These are phyloP conservation scores for Holotrichia oblita DNA, from an alignment of 1,140 invertebrate species.

Conservation along the genomic window DNA sequence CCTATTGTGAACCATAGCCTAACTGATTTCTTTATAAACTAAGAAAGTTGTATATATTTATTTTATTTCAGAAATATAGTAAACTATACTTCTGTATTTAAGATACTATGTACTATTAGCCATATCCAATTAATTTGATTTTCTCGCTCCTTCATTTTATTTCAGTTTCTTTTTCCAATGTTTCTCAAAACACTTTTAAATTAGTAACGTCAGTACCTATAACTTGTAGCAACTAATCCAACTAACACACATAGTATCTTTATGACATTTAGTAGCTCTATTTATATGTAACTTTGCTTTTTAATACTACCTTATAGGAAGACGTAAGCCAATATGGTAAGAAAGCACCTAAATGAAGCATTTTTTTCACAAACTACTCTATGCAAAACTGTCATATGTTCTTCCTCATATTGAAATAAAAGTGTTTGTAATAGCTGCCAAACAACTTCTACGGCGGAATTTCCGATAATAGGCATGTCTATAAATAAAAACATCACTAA, in stretches of 20 bases:
- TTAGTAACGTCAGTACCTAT: too few relatives aligned
- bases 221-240: too few relatives aligned
- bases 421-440: slow-evolving; percentile 77
- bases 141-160: too few relatives aligned
- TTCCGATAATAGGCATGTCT: slow-evolving; percentile 68
- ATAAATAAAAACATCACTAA: slow-evolving; percentile 42
- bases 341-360: slow-evolving; percentile 67
- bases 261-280: neutral
- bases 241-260: neutral
- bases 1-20: too few relatives aligned
- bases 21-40: too few relatives aligned
- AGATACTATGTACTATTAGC: too few relatives aligned
- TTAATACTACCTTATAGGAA: slow-evolving; percentile 73
- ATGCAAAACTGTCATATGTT: slow-evolving; percentile 69
- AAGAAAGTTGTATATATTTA: too few relatives aligned
- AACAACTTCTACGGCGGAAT: slow-evolving; percentile 69
- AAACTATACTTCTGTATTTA: too few relatives aligned
- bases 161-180: too few relatives aligned
- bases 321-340: slow-evolving; percentile 80
- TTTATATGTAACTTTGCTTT: neutral
- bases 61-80: too few relatives aligned
- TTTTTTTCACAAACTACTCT: slow-evolving; percentile 70
- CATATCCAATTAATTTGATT: too few relatives aligned
- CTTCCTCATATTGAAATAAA: slow-evolving; percentile 71
- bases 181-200: too few relatives aligned